Evolutionary conservation across 2,888 invertebrate species (phyloP).

Genomic region (Leptinotarsa rubiginosa): DNA sequence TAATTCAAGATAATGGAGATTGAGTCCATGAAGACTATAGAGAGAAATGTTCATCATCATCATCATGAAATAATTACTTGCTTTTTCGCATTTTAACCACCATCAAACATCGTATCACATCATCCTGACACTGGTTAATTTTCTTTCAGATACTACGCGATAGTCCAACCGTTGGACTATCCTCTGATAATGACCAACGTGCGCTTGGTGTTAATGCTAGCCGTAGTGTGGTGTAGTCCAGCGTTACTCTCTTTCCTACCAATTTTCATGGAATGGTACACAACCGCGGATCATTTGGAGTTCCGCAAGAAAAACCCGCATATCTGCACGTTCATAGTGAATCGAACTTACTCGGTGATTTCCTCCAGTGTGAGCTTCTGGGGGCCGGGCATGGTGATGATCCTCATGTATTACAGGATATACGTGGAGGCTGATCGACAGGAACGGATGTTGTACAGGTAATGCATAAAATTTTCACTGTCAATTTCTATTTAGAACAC

Average conservation of each 20-base stretch:
- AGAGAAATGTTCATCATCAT: no score
- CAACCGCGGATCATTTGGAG: constrained; percentile 82
- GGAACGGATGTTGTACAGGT: constrained; percentile 87
- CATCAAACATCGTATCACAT: no score
- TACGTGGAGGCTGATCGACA: constrained; percentile 87
- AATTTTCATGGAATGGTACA: constrained; percentile 96
- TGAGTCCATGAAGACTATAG: no score
- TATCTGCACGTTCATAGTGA: constrained; percentile 86
- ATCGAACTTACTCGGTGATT: constrained; percentile 86
- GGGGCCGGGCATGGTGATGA: constrained; percentile 94
- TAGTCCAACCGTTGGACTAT: constrained; percentile 93
- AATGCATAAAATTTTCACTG: constrained; percentile 21
- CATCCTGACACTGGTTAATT: no score
- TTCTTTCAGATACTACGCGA: constrained; percentile 79
- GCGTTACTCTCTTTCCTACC: constrained; percentile 93
- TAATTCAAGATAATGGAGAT: no score
- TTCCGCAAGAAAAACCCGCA: constrained; percentile 77
- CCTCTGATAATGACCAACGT: constrained; percentile 92
- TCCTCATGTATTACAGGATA: constrained; percentile 91
- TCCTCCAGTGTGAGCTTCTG: constrained; percentile 93
- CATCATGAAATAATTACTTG: no score
- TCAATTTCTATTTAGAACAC: no score
- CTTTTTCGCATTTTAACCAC: no score
- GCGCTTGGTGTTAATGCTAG: constrained; percentile 83
- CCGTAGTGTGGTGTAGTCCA: constrained; percentile 92